Evolutionary conservation across 2,113 vertebrate species (phyloP).

Genomic region (Vulpes lagopus): DNA sequence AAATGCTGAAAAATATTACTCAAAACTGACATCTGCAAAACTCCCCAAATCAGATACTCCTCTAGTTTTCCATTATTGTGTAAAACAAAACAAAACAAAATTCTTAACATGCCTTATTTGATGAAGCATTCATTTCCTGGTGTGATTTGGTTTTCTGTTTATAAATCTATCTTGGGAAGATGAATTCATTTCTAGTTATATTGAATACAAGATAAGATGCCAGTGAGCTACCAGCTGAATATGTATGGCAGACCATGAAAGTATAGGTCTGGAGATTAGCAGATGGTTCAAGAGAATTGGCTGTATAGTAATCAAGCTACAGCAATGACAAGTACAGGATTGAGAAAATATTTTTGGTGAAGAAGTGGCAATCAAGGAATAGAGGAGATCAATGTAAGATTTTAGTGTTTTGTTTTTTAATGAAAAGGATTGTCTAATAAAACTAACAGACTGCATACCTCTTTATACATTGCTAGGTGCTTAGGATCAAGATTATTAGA

Average conservation of each 20-base stretch:
- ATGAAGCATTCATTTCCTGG: conserved; percentile 75
- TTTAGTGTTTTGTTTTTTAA: not conserved
- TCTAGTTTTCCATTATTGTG: conserved; percentile 76
- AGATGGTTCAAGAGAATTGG: not conserved
- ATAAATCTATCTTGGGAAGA: conserved; percentile 73
- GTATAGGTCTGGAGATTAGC: not conserved
- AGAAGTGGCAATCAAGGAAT: not conserved
- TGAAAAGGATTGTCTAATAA: not conserved
- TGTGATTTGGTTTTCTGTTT: conserved; percentile 80
- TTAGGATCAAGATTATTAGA: not conserved
- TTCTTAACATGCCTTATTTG: conserved; percentile 77
- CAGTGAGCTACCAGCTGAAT: not conserved
- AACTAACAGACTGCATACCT: not conserved
- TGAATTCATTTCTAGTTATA: conserved; percentile 68
- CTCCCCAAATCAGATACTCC: conserved; percentile 63
- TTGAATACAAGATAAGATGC: conserved; percentile 56
- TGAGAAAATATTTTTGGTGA: not conserved
- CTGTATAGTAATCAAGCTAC: not conserved
- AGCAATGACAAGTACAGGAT: not conserved
- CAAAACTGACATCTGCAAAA: conserved; percentile 67
- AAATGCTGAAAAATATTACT: conserved; percentile 70
- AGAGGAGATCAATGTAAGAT: not conserved
- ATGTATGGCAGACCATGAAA: not conserved
- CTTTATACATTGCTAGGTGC: not conserved
- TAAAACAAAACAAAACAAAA: conserved; percentile 76